Evolutionary conservation across 2,113 vertebrate genomes (phyloP).

Genomic region (Lampris megalopsis): DNA sequence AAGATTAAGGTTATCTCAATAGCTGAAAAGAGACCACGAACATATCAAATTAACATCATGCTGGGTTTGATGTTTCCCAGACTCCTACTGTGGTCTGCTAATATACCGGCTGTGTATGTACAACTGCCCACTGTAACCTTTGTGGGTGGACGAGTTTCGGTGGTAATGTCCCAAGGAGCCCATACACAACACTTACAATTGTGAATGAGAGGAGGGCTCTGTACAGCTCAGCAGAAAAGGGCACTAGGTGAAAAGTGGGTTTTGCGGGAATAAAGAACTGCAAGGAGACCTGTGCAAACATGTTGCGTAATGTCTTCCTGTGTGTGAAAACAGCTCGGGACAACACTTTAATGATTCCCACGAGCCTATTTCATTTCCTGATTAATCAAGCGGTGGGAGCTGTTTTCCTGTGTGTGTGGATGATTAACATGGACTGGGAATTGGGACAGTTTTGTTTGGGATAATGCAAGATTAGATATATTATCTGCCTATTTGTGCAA

Average conservation of each 20-base stretch:
- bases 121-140: constrained; percentile 48
- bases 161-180: constrained; percentile 52
- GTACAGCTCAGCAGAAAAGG: constrained; percentile 32
- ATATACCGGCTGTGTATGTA: constrained; percentile 45
- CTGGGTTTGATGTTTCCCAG: constrained; percentile 32
- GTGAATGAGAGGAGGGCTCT: constrained; percentile 56
- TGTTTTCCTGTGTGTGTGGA: constrained; percentile 11
- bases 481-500: constrained; percentile 11
- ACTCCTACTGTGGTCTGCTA: constrained; percentile 41
- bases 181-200: constrained; percentile 29
- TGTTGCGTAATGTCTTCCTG: constrained; percentile 63
- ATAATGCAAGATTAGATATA: constrained; percentile 24
- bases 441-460: constrained; percentile 1
- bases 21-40: constrained; percentile 36
- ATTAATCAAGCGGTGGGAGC: constrained; percentile 15
- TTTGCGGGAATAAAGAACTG: constrained; percentile 36
- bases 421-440: constrained; percentile 9
- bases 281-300: constrained; percentile 48
- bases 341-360: constrained; percentile 13
- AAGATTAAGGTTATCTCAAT: too few species aligned
- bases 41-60: constrained; percentile 45
- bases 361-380: constrained; percentile 1
- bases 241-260: constrained; percentile 33
- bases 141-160: constrained; percentile 64
- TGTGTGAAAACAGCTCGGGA: constrained; percentile 13